phyloP scores from a whole-genome alignment of 2,797 vertebrate species.

The Carapus acus region DNA sequence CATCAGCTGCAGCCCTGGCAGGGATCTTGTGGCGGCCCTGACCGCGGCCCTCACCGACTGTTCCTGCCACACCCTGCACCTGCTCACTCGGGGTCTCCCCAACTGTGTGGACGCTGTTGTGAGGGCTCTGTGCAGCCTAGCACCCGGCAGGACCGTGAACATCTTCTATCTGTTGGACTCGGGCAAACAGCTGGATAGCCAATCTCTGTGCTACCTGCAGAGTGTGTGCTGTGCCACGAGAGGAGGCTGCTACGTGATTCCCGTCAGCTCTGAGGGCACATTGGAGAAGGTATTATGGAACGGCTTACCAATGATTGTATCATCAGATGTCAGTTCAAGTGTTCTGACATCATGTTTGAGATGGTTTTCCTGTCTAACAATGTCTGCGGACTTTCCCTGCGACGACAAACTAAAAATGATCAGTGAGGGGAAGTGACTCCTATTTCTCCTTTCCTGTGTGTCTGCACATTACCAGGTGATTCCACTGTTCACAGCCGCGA shows the following conservation, averaged over 20 bases:
- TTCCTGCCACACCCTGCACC: slow-evolving; percentile 60
- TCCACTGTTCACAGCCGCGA: slow-evolving; percentile 40
- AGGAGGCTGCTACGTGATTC: slow-evolving; percentile 61
- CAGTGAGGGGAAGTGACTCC: too few species aligned
- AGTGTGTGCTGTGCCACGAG: slow-evolving; percentile 52
- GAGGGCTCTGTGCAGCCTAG: slow-evolving; percentile 43
- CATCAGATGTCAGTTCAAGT: too few species aligned
- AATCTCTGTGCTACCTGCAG: slow-evolving; percentile 50
- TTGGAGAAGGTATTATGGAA: slow-evolving; percentile 56
- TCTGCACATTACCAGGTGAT: slow-evolving; percentile 35
- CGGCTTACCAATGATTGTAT: too few species aligned
- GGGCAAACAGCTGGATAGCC: slow-evolving; percentile 24
- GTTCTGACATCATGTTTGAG: too few species aligned
- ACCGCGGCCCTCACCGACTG: slow-evolving; percentile 58
- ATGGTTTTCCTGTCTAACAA: too few species aligned
- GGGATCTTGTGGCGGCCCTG: slow-evolving; percentile 57
- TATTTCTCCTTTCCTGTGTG: too few species aligned
- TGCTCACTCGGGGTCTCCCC: slow-evolving; percentile 53
- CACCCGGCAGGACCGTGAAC: slow-evolving; percentile 48
- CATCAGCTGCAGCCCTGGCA: slow-evolving; percentile 58
- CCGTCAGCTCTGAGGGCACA: slow-evolving; percentile 26
- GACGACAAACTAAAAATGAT: too few species aligned
- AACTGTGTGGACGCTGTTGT: slow-evolving; percentile 50
- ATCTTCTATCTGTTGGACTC: slow-evolving; percentile 57
- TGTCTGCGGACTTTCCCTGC: too few species aligned